Base-by-base conservation (phyloP, 1,140 invertebrate genomes). In the Drosophila watanabei region DNA sequence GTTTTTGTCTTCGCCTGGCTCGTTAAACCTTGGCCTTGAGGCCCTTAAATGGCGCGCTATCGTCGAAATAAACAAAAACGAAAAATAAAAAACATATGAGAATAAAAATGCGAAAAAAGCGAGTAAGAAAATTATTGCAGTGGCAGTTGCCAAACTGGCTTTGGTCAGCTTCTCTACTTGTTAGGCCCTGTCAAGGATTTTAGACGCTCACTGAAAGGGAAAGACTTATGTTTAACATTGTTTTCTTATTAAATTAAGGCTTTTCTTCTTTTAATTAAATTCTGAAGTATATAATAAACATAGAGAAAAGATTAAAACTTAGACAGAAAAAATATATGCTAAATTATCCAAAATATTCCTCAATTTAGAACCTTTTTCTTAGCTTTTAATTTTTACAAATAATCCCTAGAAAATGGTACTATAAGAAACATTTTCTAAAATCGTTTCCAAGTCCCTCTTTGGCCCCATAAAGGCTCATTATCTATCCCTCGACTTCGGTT, bases 11-110 rank as follows among this genome's bases (percentile, higher is more conserved):
- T 71, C n/a, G 68, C 32, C 20, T 41, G 45, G 69, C 79, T 80
- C 52, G 76, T 79, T 80, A 92, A 92, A 92, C 90, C 90, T 92
- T 92, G 90, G 90, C 90, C 90, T 92, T 92, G 90, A 92, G 81
- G 90, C 90, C 90, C 90, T 92, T 92, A 92, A 92, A 92, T 91
- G 81, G 83, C 37, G 68, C 60, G 66, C 72, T 82, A 80, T 71
- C 70, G 61, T 68, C 43, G 28, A 71, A 71, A 76, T 66, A 49
- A 41, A 58, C 7, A 39, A 56, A 57, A 59, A 28, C 8, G 10
- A 49, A 33, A 32, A 49, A 61, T 35, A 14, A 30, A 49, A 33
- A 33, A 33, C 11, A 24, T 56, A 11, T 14, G 16, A 32, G 3
- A 35, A 28, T 14, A 37, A 73, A 72, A 58, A 57, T 39, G 18